Evolutionary conservation across 2,113 vertebrate genomes (phyloP), one percentile per base, ranked within the genome.

Genomic region (Mohoua ochrocephala): DNA sequence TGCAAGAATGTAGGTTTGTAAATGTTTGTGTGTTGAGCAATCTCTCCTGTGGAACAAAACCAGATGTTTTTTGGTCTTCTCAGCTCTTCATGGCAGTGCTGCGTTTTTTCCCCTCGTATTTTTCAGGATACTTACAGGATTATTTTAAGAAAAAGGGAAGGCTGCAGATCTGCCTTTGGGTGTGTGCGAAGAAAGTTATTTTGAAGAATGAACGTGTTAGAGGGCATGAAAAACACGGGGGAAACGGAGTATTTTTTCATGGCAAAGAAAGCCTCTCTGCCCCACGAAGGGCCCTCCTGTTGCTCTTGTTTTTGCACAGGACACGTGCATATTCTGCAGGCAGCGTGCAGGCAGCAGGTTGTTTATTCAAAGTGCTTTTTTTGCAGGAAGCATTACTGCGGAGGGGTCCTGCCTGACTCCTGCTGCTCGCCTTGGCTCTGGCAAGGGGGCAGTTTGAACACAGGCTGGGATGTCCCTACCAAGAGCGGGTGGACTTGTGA

Each of bases 11-110:
- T 84, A 94, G 73, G 75, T 96, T 97, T 95, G 79, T 94, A 97
- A 95, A 97, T 97, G 96, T 97, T 96, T 97, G 93, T 87, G 80
- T 82, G 75, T 93, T 96, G 87, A 94, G 93, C 94, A 97, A 95
- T 89, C 89, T 96, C 92, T 96, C 87, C 93, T 49, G 91, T 87
- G 91, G 95, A 97, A 93, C 84, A 81, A 95, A 97, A 97, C 93
- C 97, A 98, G 97, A 97, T 98, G 95, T 98, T 97, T 96, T 95
- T 89, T 69, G 59, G 70, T 96, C 67, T 96, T 92, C 95, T 91
- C 73, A 90, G 89, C 84, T 97, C 83, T 91, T 97, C 64, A 15
- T 59, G 68, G 68, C 33, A 10, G 42, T 60, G 52, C 75, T 86
- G 76, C 0, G 1, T 50, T 92, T 88, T 94, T 92, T 82, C 83